phyloP scores from a whole-genome alignment of 2,888 invertebrate species.

The Dryadula phaetusa region DNA sequence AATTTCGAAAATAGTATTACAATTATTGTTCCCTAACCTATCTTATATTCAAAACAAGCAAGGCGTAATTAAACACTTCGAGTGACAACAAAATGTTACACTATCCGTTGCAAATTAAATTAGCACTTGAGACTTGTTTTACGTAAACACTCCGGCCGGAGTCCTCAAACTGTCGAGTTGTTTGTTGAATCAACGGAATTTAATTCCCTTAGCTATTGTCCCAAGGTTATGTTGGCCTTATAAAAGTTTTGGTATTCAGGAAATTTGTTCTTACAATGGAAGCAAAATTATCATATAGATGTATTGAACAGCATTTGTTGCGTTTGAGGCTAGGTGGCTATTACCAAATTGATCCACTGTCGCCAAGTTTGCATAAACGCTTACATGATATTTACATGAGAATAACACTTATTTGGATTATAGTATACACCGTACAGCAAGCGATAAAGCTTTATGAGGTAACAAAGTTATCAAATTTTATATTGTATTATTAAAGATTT shows the following conservation, averaged over 20 bases:
- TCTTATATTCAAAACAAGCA: slow-evolving; percentile 25
- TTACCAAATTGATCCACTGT: slow-evolving; percentile 54
- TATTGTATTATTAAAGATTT: not conserved
- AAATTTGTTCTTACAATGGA: slow-evolving; percentile 45
- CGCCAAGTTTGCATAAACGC: slow-evolving; percentile 48
- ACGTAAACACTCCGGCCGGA: slow-evolving; percentile 40
- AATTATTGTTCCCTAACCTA: slow-evolving; percentile 10
- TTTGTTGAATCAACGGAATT: slow-evolving; percentile 46
- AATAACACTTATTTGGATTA: slow-evolving; percentile 51
- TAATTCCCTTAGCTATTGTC: slow-evolving; percentile 43
- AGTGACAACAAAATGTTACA: slow-evolving; percentile 44
- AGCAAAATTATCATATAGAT: slow-evolving; percentile 52
- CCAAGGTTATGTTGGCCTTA: slow-evolving; percentile 29
- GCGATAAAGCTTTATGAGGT: slow-evolving; percentile 60
- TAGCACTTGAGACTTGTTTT: slow-evolving; percentile 38
- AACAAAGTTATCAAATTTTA: slow-evolving; percentile 31
- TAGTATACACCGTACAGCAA: slow-evolving; percentile 58
- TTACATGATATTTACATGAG: slow-evolving; percentile 56
- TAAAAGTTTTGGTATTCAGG: slow-evolving; percentile 35
- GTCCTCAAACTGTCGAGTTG: slow-evolving; percentile 40
- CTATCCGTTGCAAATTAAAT: slow-evolving; percentile 40
- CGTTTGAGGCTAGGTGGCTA: slow-evolving; percentile 54
- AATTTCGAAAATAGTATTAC: not conserved
- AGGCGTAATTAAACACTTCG: slow-evolving; percentile 38
- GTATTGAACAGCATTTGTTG: slow-evolving; percentile 56